Percentiles rank a stretch among this genome's conserved stretches.
These are phyloP conservation scores for Ophraella communa DNA, from an alignment of 2,888 invertebrate species.

Conservation along the genomic window DNA sequence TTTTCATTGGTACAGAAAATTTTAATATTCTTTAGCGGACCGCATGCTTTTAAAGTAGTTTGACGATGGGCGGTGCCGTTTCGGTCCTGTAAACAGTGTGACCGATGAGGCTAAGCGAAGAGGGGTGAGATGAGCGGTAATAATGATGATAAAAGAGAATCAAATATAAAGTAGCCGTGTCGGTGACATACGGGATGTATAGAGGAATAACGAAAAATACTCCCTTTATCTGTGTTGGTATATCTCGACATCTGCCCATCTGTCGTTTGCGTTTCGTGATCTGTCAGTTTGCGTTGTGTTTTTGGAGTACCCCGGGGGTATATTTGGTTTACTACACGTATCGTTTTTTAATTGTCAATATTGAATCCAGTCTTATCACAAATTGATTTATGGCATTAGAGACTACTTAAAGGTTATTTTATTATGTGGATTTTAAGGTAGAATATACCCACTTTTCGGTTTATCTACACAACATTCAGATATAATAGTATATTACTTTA, in stretches of 20 bases:
- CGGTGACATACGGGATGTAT: slow-evolving; percentile 45
- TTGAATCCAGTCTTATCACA: neutral
- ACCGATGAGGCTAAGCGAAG: neutral
- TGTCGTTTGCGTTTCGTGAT: slow-evolving; percentile 37
- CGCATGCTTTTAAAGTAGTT: too few species aligned
- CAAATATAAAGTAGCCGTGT: slow-evolving; percentile 51
- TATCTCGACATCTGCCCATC: slow-evolving; percentile 47
- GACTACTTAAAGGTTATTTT: neutral
- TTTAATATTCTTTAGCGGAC: too few species aligned
- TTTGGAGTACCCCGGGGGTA: neutral
- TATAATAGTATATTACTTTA: too few species aligned
- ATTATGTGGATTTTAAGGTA: too few species aligned
- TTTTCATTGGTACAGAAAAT: too few species aligned
- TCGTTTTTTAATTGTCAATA: slow-evolving; percentile 11
- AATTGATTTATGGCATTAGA: neutral
- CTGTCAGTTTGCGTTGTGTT: slow-evolving; percentile 13
- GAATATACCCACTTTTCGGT: too few species aligned
- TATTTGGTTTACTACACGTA: neutral
- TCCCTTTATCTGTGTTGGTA: slow-evolving; percentile 41
- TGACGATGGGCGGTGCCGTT: neutral
- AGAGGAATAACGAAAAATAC: slow-evolving; percentile 24
- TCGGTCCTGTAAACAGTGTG: neutral
- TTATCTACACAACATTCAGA: too few species aligned
- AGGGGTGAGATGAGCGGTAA: slow-evolving; percentile 2
- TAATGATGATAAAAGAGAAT: slow-evolving; percentile 50